A percentile compares a stretch with the other conserved stretches of the same genome.
Conservation (phyloP, 2,888 invertebrate genomes). For the Habroteleia sp. region DNA sequence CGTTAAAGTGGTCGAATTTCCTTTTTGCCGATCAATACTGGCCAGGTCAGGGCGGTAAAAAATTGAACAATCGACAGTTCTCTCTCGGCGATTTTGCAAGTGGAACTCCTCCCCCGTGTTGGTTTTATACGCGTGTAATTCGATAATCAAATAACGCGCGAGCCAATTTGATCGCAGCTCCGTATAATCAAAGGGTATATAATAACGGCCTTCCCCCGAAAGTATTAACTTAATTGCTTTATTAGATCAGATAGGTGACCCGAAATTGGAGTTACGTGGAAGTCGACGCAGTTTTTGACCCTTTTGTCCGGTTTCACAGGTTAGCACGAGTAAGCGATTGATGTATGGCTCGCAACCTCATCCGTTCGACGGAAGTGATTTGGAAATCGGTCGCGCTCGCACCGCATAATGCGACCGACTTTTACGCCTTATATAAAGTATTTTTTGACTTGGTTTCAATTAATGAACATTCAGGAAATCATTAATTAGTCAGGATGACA, state of each 20-base stretch:
- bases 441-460: too few species aligned
- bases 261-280: conserved; percentile 64
- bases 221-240: conserved; percentile 76
- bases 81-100: conserved; percentile 49
- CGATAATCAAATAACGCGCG: conserved; percentile 76
- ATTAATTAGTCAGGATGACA: too few species aligned
- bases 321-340: conserved; percentile 30
- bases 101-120: conserved; percentile 72
- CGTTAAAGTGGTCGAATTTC: conserved; percentile 54
- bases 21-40: conserved; percentile 38
- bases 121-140: conserved; percentile 70
- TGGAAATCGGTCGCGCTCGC: conserved; percentile 41
- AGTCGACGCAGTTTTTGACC: conserved; percentile 53
- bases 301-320: conserved; percentile 42
- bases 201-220: conserved; percentile 75
- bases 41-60: conserved; percentile 37
- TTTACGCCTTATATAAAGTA: conserved; percentile 12
- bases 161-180: conserved; percentile 72
- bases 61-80: conserved; percentile 56
- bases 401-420: conserved; percentile 21
- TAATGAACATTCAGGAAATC: too few species aligned
- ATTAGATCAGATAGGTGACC: conserved; percentile 68
- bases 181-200: conserved; percentile 79
- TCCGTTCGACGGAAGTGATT: conserved; percentile 60
- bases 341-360: conserved; percentile 37